Base-by-base conservation (phyloP, 2,888 invertebrate species). In the Neoaliturus tenellus region DNA sequence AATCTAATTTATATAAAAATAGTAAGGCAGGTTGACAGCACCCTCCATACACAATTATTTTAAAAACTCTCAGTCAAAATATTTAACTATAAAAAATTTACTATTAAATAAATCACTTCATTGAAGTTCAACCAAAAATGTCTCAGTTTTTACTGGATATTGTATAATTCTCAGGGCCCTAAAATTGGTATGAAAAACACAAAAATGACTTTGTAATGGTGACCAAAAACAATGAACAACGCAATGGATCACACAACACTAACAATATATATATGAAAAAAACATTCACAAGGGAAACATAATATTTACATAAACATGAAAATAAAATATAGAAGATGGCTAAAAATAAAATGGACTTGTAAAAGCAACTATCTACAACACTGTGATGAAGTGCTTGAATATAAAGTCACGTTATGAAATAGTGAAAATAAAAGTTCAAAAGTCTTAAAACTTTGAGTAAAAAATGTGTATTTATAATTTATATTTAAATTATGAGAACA, bases 21-120 rank as follows among this genome's bases (percentile, higher is more conserved):
- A 78, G 78, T 78, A 78, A 78, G 78, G 78, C 78, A 78, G 78
- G 55, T 62, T 62, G 62, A 62, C 78, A 78, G 78, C 55, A 55
- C 78, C 35, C 55, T 55, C 48, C 35, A 41, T 35, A 39, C 71
- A 71, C n/a, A n/a, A n/a, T n/a, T n/a, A n/a, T n/a, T 23, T 6
- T 35, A 71, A 71, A 39, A 41, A 71, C 23, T 71, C 14, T 75
- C 20, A 41, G 35, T 33, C 28, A 28, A 75, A 44, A 23, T 48
- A 41, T 28, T 75, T 14, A 25, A 73, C n/a, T 39, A 41, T 48
- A 39, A 28, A 35, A 73, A 75, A 44, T 39, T 4, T 48, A 25
- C 17, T 31, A 23, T n/a, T n/a, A 48, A 28, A 28, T 75, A 75
- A 39, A 75, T 28, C 31, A 71, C 23, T 35, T 14, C 8, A n/a